These are phyloP conservation scores for Sturnus vulgaris DNA, from an alignment of 2,113 vertebrate genomes.

Conservation along the genomic window DNA sequence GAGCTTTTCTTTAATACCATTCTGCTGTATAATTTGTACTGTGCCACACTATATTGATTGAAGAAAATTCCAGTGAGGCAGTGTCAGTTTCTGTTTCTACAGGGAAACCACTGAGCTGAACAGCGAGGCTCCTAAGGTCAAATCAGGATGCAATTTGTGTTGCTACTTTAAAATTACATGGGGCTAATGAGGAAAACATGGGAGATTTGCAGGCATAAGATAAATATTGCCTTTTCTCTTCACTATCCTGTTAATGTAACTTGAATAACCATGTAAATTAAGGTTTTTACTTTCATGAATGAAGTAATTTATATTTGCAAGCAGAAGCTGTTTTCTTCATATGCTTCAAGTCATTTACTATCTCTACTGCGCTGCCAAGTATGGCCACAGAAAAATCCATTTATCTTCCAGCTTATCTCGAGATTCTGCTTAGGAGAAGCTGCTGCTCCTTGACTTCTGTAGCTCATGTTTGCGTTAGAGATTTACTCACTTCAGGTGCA, in stretches of 20 bases:
- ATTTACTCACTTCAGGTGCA: neutral
- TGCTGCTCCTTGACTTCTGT: neutral
- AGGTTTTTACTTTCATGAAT: neutral
- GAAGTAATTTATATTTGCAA: neutral
- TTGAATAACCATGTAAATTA: neutral
- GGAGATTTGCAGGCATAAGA: neutral
- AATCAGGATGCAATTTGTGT: slow-evolving; percentile 55
- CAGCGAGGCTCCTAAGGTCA: slow-evolving; percentile 78
- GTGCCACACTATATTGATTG: slow-evolving; percentile 78
- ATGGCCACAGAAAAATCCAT: neutral
- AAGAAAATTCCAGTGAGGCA: slow-evolving; percentile 58
- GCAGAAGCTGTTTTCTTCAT: neutral
- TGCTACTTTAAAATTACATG: slow-evolving; percentile 14
- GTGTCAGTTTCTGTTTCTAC: slow-evolving; percentile 74
- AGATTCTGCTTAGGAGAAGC: neutral
- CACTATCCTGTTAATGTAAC: neutral
- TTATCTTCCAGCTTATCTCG: neutral
- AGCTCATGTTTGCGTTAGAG: neutral
- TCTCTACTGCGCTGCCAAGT: neutral
- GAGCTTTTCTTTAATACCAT: slow-evolving; percentile 52
- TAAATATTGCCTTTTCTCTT: neutral
- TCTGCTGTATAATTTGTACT: slow-evolving; percentile 74
- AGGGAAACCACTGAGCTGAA: slow-evolving; percentile 77
- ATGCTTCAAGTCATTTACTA: neutral
- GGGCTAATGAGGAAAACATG: neutral